Conservation (phyloP, 2,113 vertebrate species). For the Tringa solitaria region DNA sequence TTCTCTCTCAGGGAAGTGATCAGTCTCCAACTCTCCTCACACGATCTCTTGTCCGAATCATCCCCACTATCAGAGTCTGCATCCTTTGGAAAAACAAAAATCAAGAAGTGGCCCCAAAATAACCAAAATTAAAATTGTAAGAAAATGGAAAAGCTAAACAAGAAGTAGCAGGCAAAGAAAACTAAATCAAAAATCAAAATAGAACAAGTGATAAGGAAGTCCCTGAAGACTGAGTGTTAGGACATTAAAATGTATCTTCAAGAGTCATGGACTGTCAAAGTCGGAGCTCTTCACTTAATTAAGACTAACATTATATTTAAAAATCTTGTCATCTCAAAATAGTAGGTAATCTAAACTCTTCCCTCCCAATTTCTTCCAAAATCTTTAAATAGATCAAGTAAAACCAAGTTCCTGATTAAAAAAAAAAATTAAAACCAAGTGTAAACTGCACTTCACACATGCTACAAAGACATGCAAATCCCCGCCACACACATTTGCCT, state of each 20-base stretch:
- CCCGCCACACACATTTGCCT: conserved; percentile 72
- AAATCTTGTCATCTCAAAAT: neutral
- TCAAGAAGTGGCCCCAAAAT: conserved; percentile 92
- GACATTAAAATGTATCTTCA: conserved; percentile 22
- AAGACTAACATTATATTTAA: conserved; percentile 16
- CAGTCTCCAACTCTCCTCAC: conserved; percentile 99
- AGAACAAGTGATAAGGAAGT: conserved; percentile 54
- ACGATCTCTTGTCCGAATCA: conserved; percentile 99
- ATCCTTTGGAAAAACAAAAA: conserved; percentile 97
- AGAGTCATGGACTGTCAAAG: conserved; percentile 42
- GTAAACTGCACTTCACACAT: conserved; percentile 76
- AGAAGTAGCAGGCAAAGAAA: conserved; percentile 74
- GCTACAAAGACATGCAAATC: conserved; percentile 81
- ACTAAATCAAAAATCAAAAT: conserved; percentile 71
- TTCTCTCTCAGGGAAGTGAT: conserved; percentile 99
- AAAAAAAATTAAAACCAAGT: neutral
- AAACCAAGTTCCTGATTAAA: conserved; percentile 15
- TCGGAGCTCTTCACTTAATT: conserved; percentile 11
- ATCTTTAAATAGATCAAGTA: neutral
- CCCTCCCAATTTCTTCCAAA: conserved; percentile 40
- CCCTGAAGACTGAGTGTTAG: conserved; percentile 46
- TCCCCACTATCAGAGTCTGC: conserved; percentile 99
- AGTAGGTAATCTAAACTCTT: neutral
- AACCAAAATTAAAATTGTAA: conserved; percentile 89
- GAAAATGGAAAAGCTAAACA: conserved; percentile 82